phyloP scores from a whole-genome alignment of 1,140 invertebrate genomes.

The Philotrypesis tridentata region DNA sequence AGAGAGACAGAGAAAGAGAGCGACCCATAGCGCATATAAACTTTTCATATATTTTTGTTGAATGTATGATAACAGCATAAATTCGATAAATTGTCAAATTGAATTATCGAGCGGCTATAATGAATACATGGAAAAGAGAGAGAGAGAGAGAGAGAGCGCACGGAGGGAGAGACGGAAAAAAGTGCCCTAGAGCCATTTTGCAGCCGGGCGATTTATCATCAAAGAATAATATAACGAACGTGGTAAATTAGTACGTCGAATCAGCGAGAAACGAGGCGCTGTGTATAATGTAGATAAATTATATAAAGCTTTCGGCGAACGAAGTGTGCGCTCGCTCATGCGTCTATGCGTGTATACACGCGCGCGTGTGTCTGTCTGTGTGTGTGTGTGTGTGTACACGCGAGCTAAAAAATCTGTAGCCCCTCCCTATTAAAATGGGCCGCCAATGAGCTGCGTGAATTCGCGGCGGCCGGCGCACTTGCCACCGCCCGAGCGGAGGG shows the following conservation, averaged over 20 bases:
- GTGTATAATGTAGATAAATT: constrained; percentile 41
- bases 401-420: constrained; percentile 42
- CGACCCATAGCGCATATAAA: too few relatives aligned
- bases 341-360: too few relatives aligned
- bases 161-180: neutral
- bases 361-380: too few relatives aligned
- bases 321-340: too few relatives aligned
- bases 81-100: neutral
- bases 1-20: too few relatives aligned
- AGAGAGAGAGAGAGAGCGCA: too few relatives aligned
- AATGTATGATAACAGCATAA: too few relatives aligned
- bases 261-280: constrained; percentile 14
- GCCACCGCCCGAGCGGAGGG: constrained; percentile 50
- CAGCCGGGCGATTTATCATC: constrained; percentile 12
- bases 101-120: neutral
- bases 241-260: constrained; percentile 40
- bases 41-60: too few relatives aligned
- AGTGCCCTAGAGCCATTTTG: neutral
- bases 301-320: constrained; percentile 1
- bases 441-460: constrained; percentile 42
- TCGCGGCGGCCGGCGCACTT: constrained; percentile 50
- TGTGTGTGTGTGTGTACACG: too few relatives aligned
- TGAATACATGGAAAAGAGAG: neutral
- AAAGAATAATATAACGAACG: constrained; percentile 44
- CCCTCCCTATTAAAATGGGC: constrained; percentile 58